Evolutionary conservation across 2,797 vertebrate species (phyloP).

Genomic region (Malacoraja senta): DNA sequence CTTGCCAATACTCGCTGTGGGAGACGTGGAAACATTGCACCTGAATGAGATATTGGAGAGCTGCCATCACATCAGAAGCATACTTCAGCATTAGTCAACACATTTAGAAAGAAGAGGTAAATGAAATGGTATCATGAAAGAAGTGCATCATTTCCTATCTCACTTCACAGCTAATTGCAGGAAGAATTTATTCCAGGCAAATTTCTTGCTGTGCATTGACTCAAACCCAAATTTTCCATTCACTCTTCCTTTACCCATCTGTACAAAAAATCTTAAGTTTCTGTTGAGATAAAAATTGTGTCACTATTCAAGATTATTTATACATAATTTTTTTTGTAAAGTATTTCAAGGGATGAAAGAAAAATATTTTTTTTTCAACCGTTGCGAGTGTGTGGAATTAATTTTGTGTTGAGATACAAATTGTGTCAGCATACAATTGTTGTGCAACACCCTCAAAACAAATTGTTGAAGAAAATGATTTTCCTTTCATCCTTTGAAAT

Average conservation of each 20-base stretch:
- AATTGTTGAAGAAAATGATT: neutral
- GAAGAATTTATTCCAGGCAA: conserved; percentile 13
- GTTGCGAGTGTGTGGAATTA: neutral
- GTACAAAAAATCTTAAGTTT: neutral
- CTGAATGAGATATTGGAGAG: conserved; percentile 10
- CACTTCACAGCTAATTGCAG: neutral
- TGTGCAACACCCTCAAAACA: neutral
- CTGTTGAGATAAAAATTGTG: too few relatives aligned
- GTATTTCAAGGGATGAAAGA: neutral
- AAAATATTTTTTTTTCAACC: neutral
- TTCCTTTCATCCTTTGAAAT: neutral
- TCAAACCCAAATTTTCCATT: neutral
- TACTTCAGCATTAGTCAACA: conserved; percentile 15
- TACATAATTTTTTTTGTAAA: neutral
- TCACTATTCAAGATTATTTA: too few relatives aligned
- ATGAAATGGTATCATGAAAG: neutral
- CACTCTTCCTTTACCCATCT: neutral
- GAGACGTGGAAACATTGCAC: conserved; percentile 1
- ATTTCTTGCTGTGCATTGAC: neutral
- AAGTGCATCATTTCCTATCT: conserved; percentile 21
- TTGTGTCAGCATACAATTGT: neutral
- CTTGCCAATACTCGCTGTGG: neutral
- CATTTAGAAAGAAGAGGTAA: conserved; percentile 1
- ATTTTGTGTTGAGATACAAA: neutral
- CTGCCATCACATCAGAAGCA: conserved; percentile 10